Conservation (phyloP, 2,888 invertebrate genomes). For the Hemicrepidius hirtus region DNA sequence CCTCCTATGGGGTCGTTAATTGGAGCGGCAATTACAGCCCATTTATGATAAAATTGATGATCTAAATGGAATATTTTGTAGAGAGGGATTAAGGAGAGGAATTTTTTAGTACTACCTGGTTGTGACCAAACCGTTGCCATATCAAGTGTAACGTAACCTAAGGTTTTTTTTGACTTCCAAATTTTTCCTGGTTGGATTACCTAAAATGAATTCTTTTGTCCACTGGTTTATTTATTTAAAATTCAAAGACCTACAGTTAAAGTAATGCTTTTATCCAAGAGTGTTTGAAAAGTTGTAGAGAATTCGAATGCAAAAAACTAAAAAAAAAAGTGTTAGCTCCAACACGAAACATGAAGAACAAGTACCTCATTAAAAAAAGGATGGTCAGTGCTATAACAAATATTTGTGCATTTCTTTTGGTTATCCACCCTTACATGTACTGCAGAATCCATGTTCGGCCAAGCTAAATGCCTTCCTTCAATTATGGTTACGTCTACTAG, state of each 20-base stretch:
- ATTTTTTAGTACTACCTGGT: conserved; percentile 75
- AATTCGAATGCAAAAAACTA: conserved; percentile 84
- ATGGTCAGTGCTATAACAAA: conserved; percentile 76
- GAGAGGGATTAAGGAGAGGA: neutral
- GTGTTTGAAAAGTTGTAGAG: conserved; percentile 74
- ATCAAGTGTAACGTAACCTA: conserved; percentile 80
- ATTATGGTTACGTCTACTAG: conserved; percentile 80
- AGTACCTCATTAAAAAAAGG: conserved; percentile 82
- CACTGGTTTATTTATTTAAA: conserved; percentile 36
- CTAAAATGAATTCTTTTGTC: conserved; percentile 52
- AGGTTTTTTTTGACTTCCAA: conserved; percentile 72
- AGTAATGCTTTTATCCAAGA: conserved; percentile 76
- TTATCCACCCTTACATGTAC: conserved; percentile 79
- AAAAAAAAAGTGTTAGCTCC: conserved; percentile 58
- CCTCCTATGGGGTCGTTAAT: conserved; percentile 72
- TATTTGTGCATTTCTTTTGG: conserved; percentile 76
- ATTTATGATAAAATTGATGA: conserved; percentile 89
- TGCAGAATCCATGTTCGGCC: conserved; percentile 75
- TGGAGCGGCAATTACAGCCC: conserved; percentile 85
- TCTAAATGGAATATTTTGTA: conserved; percentile 72
- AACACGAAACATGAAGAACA: neutral
- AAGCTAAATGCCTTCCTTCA: conserved; percentile 78
- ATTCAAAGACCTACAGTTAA: conserved; percentile 73
- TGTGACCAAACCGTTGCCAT: conserved; percentile 84
- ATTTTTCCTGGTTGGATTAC: conserved; percentile 66